A percentile compares a stretch with the other conserved stretches of the same genome.
These are phyloP conservation scores for Stigmatopora argus DNA, from an alignment of 2,113 vertebrate species.

Conservation along the genomic window DNA sequence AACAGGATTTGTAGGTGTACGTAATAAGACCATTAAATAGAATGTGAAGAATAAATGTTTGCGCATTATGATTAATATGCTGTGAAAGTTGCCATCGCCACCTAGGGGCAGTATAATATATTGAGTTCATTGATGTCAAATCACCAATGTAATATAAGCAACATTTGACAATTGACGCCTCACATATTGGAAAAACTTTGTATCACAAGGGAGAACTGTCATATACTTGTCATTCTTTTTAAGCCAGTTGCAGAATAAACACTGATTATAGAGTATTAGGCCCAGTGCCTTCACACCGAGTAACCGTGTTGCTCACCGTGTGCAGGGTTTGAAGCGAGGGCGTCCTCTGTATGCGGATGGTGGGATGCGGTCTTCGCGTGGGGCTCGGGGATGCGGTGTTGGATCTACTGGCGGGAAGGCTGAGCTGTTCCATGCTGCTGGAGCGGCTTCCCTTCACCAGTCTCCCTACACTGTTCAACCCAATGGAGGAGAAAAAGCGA, in stretches of 20 bases:
- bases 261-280: not conserved
- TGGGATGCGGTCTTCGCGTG: constrained; percentile 29
- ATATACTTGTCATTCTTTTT: not conserved
- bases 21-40: no score
- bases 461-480: constrained; percentile 79
- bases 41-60: no score
- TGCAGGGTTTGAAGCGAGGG: constrained; percentile 84
- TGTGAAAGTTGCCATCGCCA: no score
- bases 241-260: not conserved
- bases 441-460: constrained; percentile 81
- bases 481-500: constrained; percentile 82
- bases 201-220: not conserved
- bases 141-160: no score
- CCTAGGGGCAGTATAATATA: no score
- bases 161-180: no score
- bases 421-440: constrained; percentile 86
- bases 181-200: no score
- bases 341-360: constrained; percentile 70
- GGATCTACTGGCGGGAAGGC: constrained; percentile 26
- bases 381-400: constrained; percentile 57
- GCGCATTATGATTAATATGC: no score
- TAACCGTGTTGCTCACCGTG: constrained; percentile 70
- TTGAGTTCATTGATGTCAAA: no score
- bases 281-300: not conserved
- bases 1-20: no score